Base-by-base conservation (phyloP, 2,888 invertebrate species). In the Pollenia griseotomentosa region DNA sequence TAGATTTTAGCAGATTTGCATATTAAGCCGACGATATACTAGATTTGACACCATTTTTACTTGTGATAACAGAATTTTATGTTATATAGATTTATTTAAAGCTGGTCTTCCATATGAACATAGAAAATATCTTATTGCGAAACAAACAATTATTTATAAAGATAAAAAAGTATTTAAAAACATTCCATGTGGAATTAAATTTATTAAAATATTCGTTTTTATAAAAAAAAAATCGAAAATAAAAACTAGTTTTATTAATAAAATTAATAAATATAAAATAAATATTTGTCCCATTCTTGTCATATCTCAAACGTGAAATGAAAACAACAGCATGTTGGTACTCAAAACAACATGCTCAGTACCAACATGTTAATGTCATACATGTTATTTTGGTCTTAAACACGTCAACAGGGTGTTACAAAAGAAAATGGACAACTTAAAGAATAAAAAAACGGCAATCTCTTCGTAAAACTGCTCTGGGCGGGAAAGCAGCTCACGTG, bases 361-460 rank as follows among this genome's bases (percentile, higher is more conserved):
- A 48, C 55, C 71, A 78, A 78, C 71, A 71, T 65, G 51, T 83
- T 78, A 83, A 71, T 78, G 71, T 71, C 83, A 71, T 14, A 44
- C 46, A 63, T 40, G 48, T 74, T 57, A 73, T 59, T 66, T 63
- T 23, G 51, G 9, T 44, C 12, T 57, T 33, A 44, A 33, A 44
- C 75, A 63, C 61, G 61, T 8, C 11, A 63, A 71, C 68, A 75
- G 77, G 12, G 9, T 65, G 70, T 12, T 12, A 19, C 10, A 12
- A n/a, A 19, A n/a, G n/a, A 23, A 44, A 66, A 80, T 53, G 42
- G 2, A 61, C 71, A 63, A 16, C n/a, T 14, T 0, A 9, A 44
- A 16, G 6, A 33, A 33, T 33, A 6, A 33, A 33, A 5, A 6
- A 33, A 33, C 33, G 33, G 33, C 33, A 33, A 33, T 33, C 6